A percentile compares a stretch with the other conserved stretches of the same genome.
Conservation (phyloP, 2,113 vertebrate species). For the Lagenorhynchus albirostris region DNA sequence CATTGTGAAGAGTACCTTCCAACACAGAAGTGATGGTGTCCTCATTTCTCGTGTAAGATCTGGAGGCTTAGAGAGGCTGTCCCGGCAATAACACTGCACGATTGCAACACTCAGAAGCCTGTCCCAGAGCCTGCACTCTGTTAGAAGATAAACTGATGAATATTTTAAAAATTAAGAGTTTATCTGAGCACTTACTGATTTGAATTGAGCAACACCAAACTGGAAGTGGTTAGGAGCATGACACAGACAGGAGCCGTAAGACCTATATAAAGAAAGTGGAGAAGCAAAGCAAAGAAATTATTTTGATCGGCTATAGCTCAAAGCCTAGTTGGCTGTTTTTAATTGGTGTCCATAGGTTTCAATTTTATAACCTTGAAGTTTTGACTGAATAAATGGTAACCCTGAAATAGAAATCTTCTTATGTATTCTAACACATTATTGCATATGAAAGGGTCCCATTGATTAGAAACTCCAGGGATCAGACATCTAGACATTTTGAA, state of each 20-base stretch:
- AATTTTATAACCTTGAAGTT: not conserved
- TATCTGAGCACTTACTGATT: not conserved
- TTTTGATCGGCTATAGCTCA: not conserved
- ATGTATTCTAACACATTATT: not conserved
- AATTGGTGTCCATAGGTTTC: not conserved
- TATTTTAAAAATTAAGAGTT: not conserved
- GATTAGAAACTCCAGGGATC: not conserved
- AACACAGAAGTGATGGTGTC: not conserved
- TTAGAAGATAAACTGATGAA: not conserved
- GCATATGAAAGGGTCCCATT: not conserved
- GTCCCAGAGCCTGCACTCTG: not conserved
- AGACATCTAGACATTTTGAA: not conserved
- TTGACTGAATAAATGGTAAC: not conserved
- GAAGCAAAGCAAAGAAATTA: not conserved
- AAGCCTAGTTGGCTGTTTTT: not conserved
- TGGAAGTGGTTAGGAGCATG: not conserved
- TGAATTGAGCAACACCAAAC: not conserved
- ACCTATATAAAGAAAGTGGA: not conserved
- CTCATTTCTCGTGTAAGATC: not conserved
- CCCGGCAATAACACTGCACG: not conserved
- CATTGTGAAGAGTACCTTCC: not conserved
- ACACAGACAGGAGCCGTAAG: not conserved
- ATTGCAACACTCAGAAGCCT: fast-evolving
- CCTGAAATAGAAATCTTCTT: not conserved
- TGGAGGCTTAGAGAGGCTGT: not conserved